phyloP scores from a whole-genome alignment of 2,888 invertebrate genomes.

The Leptogaster cylindrica region DNA sequence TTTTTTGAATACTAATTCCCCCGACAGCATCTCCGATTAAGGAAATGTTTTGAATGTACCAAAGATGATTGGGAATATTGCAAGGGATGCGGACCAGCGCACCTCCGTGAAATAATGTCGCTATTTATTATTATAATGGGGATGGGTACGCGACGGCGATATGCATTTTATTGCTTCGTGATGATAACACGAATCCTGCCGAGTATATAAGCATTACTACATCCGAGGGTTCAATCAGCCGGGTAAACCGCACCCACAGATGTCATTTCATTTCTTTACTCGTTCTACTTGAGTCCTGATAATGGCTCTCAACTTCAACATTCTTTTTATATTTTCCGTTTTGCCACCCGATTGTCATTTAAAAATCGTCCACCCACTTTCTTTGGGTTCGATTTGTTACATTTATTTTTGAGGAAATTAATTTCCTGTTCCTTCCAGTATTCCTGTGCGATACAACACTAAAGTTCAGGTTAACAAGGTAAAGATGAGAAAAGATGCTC shows the following conservation, averaged over 20 bases:
- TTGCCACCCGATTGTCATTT: slow-evolving; percentile 34
- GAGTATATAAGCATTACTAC: neutral
- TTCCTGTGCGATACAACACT: slow-evolving; percentile 1
- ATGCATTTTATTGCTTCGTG: slow-evolving; percentile 34
- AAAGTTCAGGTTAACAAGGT: slow-evolving; percentile 1
- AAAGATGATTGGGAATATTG: slow-evolving; percentile 2
- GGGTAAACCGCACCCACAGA: slow-evolving; percentile 17
- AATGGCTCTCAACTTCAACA: slow-evolving; percentile 14
- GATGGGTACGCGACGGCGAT: neutral
- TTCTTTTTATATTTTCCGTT: slow-evolving; percentile 34
- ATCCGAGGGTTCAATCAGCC: slow-evolving; percentile 23
- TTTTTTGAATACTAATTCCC: slow-evolving; percentile 21
- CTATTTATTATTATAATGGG: slow-evolving; percentile 1
- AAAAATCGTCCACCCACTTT: slow-evolving; percentile 6
- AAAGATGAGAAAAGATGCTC: neutral
- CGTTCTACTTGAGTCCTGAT: slow-evolving; percentile 26
- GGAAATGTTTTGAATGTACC: slow-evolving; percentile 26
- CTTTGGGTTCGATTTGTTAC: slow-evolving; percentile 19
- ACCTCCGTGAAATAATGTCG: neutral
- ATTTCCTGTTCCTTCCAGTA: slow-evolving; percentile 30
- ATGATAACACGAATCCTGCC: slow-evolving; percentile 23
- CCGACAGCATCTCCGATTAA: slow-evolving; percentile 17
- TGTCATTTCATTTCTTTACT: slow-evolving; percentile 25
- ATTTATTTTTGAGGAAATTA: slow-evolving; percentile 36
- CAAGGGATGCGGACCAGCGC: neutral